phyloP scores from a whole-genome alignment of 2,888 invertebrate species.

The Cinara cedri region DNA sequence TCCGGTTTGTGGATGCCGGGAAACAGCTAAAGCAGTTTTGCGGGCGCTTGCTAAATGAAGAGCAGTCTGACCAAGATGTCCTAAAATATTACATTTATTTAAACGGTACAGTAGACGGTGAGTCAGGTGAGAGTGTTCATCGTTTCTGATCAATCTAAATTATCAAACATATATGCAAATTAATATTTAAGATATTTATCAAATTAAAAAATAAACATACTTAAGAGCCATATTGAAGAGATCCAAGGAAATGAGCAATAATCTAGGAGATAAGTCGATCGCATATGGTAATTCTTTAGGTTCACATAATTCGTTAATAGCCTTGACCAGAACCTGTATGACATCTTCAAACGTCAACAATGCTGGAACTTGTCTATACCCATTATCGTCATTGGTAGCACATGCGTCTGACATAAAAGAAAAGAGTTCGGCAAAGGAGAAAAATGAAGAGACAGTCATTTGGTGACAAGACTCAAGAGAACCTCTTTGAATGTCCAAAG shows the following conservation, averaged over 20 bases:
- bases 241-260: conserved; percentile 55
- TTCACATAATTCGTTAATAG: conserved; percentile 69
- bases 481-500: conserved; percentile 92
- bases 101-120: conserved; percentile 59
- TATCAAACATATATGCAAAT: background rate
- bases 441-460: conserved; percentile 91
- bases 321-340: conserved; percentile 61
- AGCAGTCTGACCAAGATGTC: conserved; percentile 73
- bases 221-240: conserved; percentile 54
- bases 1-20: conserved; percentile 73
- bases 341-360: conserved; percentile 79
- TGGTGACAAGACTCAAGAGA: conserved; percentile 91
- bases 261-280: conserved; percentile 45
- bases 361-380: conserved; percentile 75
- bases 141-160: conserved; percentile 62
- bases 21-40: conserved; percentile 71
- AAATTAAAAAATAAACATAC: conserved; percentile 17
- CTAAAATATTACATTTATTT: conserved; percentile 67
- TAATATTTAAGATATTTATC: conserved; percentile 57
- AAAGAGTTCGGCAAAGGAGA: conserved; percentile 93
- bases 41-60: conserved; percentile 85
- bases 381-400: conserved; percentile 66
- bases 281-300: conserved; percentile 62
- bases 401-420: conserved; percentile 92
- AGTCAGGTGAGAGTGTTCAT: conserved; percentile 61